These are phyloP conservation scores for Micromussa lordhowensis DNA, from an alignment of 92 coral and sea anemone species.

Conservation along the genomic window DNA sequence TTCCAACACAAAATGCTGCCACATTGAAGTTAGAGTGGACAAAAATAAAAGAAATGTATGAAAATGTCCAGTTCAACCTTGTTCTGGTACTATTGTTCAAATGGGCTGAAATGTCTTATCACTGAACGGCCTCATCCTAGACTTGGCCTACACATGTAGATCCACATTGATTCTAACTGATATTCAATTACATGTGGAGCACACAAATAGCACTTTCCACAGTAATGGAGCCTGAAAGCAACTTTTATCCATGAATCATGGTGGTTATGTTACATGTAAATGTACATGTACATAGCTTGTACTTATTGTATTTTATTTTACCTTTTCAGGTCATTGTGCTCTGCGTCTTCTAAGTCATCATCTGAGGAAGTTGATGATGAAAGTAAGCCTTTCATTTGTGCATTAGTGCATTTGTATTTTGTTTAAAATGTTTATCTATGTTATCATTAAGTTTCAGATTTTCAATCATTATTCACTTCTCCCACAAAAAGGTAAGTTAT, in stretches of 20 bases:
- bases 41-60: no score
- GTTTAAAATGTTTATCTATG: no score
- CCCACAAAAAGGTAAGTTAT: slow-evolving; percentile 32
- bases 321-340: slow-evolving; percentile 14
- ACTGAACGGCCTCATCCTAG: neutral
- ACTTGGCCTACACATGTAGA: neutral
- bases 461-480: slow-evolving; percentile 1
- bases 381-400: neutral
- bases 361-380: slow-evolving; percentile 11
- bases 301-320: neutral
- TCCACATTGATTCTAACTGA: neutral
- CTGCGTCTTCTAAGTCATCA: slow-evolving; percentile 22
- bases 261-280: neutral
- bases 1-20: no score
- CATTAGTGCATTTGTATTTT: neutral
- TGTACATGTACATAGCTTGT: neutral
- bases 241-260: neutral
- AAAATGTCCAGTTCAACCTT: no score
- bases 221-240: neutral
- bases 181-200: neutral
- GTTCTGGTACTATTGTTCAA: no score
- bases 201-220: neutral
- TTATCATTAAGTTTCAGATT: neutral
- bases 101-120: no score
- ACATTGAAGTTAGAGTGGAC: no score